Evolutionary conservation across 2,888 invertebrate species (phyloP).

Genomic region (Drosophila buzzatii): DNA sequence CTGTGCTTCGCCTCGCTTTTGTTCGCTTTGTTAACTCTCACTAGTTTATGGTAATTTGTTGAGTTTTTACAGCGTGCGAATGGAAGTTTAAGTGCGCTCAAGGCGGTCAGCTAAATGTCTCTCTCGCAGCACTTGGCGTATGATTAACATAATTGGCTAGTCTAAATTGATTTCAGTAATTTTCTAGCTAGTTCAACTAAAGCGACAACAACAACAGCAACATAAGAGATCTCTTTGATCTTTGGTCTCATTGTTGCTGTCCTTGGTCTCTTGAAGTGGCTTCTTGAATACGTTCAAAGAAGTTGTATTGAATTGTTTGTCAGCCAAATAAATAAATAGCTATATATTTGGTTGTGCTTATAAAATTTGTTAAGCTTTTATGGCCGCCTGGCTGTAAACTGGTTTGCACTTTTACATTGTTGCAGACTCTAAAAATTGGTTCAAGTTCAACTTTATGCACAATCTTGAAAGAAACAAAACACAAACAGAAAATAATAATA

Average conservation of each 20-base stretch:
- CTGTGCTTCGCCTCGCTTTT: neutral
- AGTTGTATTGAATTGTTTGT: conserved; percentile 62
- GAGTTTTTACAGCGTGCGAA: conserved; percentile 14
- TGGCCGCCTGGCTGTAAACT: conserved; percentile 64
- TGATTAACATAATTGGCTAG: conserved; percentile 44
- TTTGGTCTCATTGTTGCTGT: conserved; percentile 42
- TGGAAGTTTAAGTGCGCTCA: conserved; percentile 32
- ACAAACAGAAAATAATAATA: neutral
- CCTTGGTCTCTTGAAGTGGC: conserved; percentile 52
- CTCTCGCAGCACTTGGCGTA: neutral
- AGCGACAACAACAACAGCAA: neutral
- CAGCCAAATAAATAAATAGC: conserved; percentile 5
- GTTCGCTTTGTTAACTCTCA: conserved; percentile 15
- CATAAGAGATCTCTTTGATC: conserved; percentile 27
- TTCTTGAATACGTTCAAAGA: conserved; percentile 56
- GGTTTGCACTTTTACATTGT: conserved; percentile 73
- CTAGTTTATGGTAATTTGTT: conserved; percentile 25
- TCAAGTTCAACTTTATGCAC: conserved; percentile 78
- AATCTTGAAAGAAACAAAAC: conserved; percentile 45
- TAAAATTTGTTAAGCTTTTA: conserved; percentile 22
- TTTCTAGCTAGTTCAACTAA: conserved; percentile 50
- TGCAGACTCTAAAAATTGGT: conserved; percentile 64
- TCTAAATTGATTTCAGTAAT: conserved; percentile 57
- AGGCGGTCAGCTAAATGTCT: conserved; percentile 37
- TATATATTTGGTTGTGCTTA: conserved; percentile 13